Base-by-base conservation (phyloP, 2,113 vertebrate genomes). In the Illadopsis cleaveri region DNA sequence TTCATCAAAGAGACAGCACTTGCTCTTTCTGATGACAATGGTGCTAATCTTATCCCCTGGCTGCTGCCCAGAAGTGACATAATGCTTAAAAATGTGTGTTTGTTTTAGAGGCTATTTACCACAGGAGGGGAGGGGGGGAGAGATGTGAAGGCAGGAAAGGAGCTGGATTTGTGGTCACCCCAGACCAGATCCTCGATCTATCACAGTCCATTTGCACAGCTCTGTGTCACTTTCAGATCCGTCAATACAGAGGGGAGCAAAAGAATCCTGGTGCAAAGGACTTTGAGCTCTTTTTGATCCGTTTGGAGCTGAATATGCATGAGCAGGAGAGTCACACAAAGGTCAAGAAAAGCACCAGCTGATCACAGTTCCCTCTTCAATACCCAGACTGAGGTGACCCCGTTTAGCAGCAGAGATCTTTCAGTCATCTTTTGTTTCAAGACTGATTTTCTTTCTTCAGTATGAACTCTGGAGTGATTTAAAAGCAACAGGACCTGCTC, bases 1-100 rank as follows among this genome's bases (percentile, higher is more conserved):
- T 98, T 89, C 82, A 97, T 97, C 96, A 95, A 89, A 96, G 94
- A 97, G 96, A 97, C 95, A 96, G 61, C 68, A 84, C 56, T 44
- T 57, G 50, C 94, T 98, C 47, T 9, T 93, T 93, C 93, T 81
- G 92, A 82, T 96, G 96, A 97, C 96, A 95, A 92, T 92, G 93
- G 95, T 94, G 78, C 87, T 92, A 87, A 89, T 97, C 84, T 96
- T 96, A 97, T 95, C 87, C 89, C 71, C 91, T 96, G 96, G 96
- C 95, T 93, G 70, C 90, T 84, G 62, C 86, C 95, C 96, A 94
- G 89, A 82, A 80, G 61, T 94, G 90, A 93, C 86, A 97, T 96
- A 81, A 94, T 62, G 61, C 89, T 94, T 53, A 62, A 89, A 96
- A 96, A 93, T 40, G 72, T 25, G 75, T 73, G 75, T 88, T 96